Evolutionary conservation across 2,113 vertebrate species (phyloP).

Genomic region (Oncorhynchus clarkii): DNA sequence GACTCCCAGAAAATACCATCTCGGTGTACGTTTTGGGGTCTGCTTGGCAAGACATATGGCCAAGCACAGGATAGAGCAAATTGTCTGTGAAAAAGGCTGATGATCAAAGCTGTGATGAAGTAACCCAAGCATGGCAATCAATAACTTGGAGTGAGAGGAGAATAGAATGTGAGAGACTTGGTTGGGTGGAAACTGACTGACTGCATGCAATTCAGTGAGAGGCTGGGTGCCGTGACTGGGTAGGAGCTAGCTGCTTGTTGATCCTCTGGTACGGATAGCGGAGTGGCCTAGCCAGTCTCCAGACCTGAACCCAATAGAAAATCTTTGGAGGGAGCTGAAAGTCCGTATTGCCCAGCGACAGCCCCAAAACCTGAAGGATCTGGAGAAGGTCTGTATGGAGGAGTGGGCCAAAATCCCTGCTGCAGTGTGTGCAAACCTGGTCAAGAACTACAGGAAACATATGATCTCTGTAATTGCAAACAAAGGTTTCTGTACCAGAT

Average conservation of each 20-base stretch:
- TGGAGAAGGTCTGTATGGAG: too few species aligned
- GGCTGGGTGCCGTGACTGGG: not conserved
- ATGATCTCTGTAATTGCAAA: too few species aligned
- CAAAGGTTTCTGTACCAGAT: too few species aligned
- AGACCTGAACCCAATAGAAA: too few species aligned
- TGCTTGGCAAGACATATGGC: not conserved
- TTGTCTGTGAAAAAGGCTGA: not conserved
- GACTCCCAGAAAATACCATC: not conserved
- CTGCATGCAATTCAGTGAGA: not conserved
- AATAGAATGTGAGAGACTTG: not conserved
- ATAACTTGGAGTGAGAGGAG: not conserved
- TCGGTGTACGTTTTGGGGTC: not conserved
- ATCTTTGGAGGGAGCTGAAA: too few species aligned
- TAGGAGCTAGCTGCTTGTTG: not conserved
- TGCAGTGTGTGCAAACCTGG: too few species aligned
- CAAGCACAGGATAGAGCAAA: not conserved
- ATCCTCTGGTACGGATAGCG: not conserved
- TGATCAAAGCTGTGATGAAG: conserved; percentile 15
- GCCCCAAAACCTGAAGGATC: too few species aligned
- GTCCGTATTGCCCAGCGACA: too few species aligned
- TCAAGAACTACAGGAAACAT: too few species aligned
- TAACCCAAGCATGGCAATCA: conserved; percentile 10
- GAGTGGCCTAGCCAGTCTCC: too few species aligned
- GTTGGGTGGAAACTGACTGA: not conserved
- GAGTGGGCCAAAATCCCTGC: too few species aligned